These are phyloP conservation scores for Chiloscyllium plagiosum DNA, from an alignment of 2,113 vertebrate species.

Conservation along the genomic window DNA sequence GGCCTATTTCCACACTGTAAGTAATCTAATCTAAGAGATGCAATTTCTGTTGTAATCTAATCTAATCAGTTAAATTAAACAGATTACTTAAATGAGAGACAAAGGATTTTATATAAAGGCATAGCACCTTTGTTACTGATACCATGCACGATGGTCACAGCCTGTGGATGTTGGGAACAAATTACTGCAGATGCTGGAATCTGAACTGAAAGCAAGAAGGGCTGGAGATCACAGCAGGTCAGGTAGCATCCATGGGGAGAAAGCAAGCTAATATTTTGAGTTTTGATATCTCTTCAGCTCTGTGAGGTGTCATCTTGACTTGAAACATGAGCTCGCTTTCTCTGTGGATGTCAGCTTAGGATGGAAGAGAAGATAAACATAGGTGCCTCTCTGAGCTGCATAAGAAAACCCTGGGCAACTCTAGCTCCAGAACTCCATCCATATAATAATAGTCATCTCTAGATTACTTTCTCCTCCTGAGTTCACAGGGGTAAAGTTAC, in stretches of 20 bases:
- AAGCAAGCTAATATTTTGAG: too few relatives aligned
- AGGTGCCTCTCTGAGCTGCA: not conserved
- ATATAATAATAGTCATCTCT: not conserved
- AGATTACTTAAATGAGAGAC: not conserved
- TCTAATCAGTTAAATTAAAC: not conserved
- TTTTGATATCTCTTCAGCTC: too few relatives aligned
- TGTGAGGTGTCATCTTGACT: too few relatives aligned
- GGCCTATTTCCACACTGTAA: too few relatives aligned
- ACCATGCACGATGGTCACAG: not conserved
- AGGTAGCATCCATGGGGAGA: too few relatives aligned
- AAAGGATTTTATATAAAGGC: not conserved
- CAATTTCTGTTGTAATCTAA: too few relatives aligned
- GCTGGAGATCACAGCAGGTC: too few relatives aligned
- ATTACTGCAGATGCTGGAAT: too few relatives aligned
- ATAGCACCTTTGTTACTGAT: not conserved
- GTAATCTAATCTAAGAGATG: too few relatives aligned
- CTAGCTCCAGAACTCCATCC: not conserved
- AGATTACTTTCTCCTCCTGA: not conserved
- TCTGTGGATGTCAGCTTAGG: not conserved
- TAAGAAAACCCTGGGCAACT: not conserved
- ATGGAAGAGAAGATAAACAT: not conserved
- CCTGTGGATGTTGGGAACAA: not conserved
- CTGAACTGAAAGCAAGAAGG: too few relatives aligned
- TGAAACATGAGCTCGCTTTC: too few relatives aligned
- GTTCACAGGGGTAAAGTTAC: not conserved